Base-by-base conservation (phyloP, 1,140 invertebrate genomes). In the Drosophila persimilis region DNA sequence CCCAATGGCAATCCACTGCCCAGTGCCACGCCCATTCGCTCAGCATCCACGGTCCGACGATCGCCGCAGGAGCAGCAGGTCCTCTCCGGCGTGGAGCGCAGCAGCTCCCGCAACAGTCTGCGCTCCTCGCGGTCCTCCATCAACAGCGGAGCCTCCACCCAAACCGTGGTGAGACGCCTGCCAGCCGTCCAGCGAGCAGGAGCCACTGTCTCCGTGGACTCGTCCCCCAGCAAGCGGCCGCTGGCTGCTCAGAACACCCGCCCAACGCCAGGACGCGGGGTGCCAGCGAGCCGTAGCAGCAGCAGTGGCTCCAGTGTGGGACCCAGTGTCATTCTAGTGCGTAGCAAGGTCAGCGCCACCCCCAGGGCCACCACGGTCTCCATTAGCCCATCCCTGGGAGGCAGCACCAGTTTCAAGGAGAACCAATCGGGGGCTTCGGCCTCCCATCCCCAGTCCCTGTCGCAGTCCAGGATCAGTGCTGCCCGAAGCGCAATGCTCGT, bases 121-220 rank as follows among this genome's bases (percentile, higher is more conserved):
- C 93, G 95, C 1, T 96, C 96, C 72, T 97, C 96, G 1, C 92
- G 95, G 5, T 97, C 96, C 75, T 97, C 96, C 0, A 92, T 97
- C 24, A 97, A 96, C 77, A 96, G 96, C 86, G 94, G 95, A 1
- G 95, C 94, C 0, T 97, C 96, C 5, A 95, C 96, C 0, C 95
- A 95, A 73, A 96, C 96, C 0, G 89, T 97, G 0, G 96, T 97
- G 0, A 93, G 95, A 62, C 94, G 95, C 51, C 92, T 95, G 17
- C 93, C 94, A 9, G 54, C 77, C 0, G 80, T 81, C 22, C 80
- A 86, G 48, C 73, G 83, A 44, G 52, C 69, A 15, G 69, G 58
- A n/a, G 73, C 85, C 24, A 88, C 89, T 3, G 85, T 86, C 8
- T 91, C 90, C 9, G 80, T 90, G 6, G 89, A 91, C 22, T 90